Evolutionary conservation across 1,140 invertebrate genomes (phyloP), one percentile per base, ranked within the genome.

Genomic region (Cotesia chilonis): DNA sequence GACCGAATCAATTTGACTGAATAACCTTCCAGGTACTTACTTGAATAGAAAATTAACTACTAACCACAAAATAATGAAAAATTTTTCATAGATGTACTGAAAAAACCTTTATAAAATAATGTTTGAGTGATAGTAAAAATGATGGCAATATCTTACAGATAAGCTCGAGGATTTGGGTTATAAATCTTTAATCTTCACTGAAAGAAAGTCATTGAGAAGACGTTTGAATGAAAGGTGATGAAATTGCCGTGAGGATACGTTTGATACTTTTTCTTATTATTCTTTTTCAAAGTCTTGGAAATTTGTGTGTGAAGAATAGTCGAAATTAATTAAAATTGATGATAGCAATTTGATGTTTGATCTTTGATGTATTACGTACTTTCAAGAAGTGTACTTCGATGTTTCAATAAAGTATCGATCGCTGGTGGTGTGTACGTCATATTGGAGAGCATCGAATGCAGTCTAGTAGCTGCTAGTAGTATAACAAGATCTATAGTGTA

Each of bases 141-240:
- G 74, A 69, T 68, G 74, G 74, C 78, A 81, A 81, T 81, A 81
- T 82, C 76, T 78, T 78, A 74, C 71, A 77, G 77, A 82, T 79
- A 77, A 82, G 79, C 70, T n/a, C 17, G 70, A 66, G 70, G 77
- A 82, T 80, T 80, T 69, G 59, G 77, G 79, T 80, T 76, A 79
- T 74, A 78, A 79, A 80, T 79, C 76, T 80, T 78, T 79, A 83
- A 83, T 81, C 75, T 78, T 72, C 14, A 47, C 35, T 51, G 51
- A 65, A 71, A 54, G 60, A 65, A 71, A 57, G 51, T 71, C 60
- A 63, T 35, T 14, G 37, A 71, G n/a, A 51, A 64, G 9, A 38
- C 37, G 14, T 4, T 37, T 17, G 61, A 28, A 65, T 36, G 14
- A 61, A 4, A 47, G 37, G n/a, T 12, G 36, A 52, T 6, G 47